Evolutionary conservation across 1,140 invertebrate species (phyloP), one percentile per base, ranked within the genome.

Genomic region (Homarus americanus): DNA sequence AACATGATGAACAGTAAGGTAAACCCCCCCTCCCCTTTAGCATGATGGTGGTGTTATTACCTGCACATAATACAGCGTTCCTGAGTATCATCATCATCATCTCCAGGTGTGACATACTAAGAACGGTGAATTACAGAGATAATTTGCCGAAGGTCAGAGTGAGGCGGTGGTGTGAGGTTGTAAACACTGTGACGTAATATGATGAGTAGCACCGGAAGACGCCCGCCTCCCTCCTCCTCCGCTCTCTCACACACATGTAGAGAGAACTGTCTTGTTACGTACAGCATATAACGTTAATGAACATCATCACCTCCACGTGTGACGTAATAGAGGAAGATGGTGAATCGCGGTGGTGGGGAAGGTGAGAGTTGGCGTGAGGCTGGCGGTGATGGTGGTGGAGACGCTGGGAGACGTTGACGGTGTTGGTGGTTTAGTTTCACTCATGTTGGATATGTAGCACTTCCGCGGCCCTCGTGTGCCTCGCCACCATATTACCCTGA

Each of bases 401-500:
- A 87, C 85, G 28, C 75, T 38, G 85, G 20, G 85, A 78, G 53
- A n/a, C 36, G 75, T 41, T 38, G 85, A 58, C 24, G 66, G 49
- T 79, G 44, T 4, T 78, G 75, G 49, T 32, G 85, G 85, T 76
- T 76, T 63, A 63, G 49, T 38, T 66, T 38, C 66, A 40, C 17
- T 49, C 36, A 34, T 88, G 76, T 36, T 73, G 58, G 76, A 41
- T 72, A 49, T 82, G 76, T 82, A 79, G 76, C 78, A 82, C 87
- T 73, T 88, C 87, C 34, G 20, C 76, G 28, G 76, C 63, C 41
- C 78, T 73, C 40, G 63, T 53, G 58, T 40, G 36, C 87, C 78
- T 49, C 78, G 79, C 87, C 87, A 88, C 87, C 87, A 82, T 82
- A 88, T 88, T 88, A 88, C 87, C 87, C 87, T 82, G 87, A 82